Evolutionary conservation across 2,888 invertebrate species (phyloP), one percentile per base, ranked within the genome.

Genomic region (Artemia sinica): DNA sequence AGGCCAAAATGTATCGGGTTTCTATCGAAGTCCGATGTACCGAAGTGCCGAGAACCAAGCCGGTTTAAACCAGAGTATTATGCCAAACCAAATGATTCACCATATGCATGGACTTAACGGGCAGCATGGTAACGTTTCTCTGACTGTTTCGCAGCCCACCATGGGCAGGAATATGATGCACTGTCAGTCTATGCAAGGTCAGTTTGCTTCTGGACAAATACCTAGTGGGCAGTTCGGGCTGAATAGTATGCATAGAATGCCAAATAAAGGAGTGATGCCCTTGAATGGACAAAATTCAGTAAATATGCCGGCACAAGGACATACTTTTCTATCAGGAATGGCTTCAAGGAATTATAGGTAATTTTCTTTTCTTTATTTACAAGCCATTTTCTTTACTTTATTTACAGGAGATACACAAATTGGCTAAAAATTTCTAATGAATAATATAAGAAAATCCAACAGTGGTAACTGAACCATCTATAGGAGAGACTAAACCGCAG

Each of bases 241-340:
- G n/a, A 58, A 58, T 18, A 58, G 58, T 58, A 58, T 58, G 58
- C 58, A 58, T 9, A 58, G 58, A 58, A 58, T 58, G 58, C 58
- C 8, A n/a, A 58, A 14, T n/a, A 58, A 58, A 14, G 58, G 58
- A 18, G 14, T 14, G 4, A 28, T 4, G 28, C 4, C 28, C 28
- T 28, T 28, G 28, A 28, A 28, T 28, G 28, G 28, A 4, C 28
- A 4, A 58, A n/a, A 58, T 8, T 18, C 58, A 14, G 58, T 58
- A 8, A n/a, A n/a, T 18, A 58, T 58, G 10, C n/a, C 13, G n/a
- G 3, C 58, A 4, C 58, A 58, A 58, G 14, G n/a, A 58, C 58
- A 13, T 58, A 58, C 13, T 14, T 58, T n/a, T 14, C 58, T n/a
- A 58, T 5, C 58, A n/a, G n/a, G 58, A 58, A 14, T 14, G 2